Percentiles rank a stretch among this genome's conserved stretches.
Conservation (phyloP, 2,888 invertebrate species). For the Margaritifera margaritifera region DNA sequence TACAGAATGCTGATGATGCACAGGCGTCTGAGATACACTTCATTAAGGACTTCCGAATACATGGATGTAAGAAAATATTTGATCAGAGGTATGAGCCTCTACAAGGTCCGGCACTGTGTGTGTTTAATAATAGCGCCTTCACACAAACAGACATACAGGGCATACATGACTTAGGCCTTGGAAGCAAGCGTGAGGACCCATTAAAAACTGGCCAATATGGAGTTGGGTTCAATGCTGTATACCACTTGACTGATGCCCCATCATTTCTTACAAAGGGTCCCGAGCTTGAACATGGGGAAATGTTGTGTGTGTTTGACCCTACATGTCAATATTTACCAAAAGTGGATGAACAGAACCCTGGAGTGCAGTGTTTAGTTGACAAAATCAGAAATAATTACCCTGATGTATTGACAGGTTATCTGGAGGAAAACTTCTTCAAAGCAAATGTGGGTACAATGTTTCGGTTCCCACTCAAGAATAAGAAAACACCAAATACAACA, state of each 20-base stretch:
- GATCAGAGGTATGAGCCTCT: slow-evolving; percentile 45
- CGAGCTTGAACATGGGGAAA: too few species aligned
- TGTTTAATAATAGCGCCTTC: slow-evolving; percentile 54
- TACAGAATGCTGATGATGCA: slow-evolving; percentile 64
- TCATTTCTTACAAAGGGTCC: too few species aligned
- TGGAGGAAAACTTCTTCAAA: slow-evolving; percentile 23
- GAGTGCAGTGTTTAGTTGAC: slow-evolving; percentile 24
- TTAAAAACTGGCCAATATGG: too few species aligned
- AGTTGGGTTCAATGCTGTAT: too few species aligned
- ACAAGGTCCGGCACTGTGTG: slow-evolving; percentile 59
- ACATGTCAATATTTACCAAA: slow-evolving; percentile 57
- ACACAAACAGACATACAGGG: slow-evolving; percentile 49
- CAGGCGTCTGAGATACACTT: slow-evolving; percentile 59
- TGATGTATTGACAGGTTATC: slow-evolving; percentile 34
- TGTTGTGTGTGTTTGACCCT: too few species aligned
- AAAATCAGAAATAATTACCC: slow-evolving; percentile 24
- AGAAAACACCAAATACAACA: slow-evolving; percentile 47
- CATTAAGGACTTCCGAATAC: slow-evolving; percentile 49
- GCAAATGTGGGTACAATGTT: too few species aligned
- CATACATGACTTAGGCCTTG: slow-evolving; percentile 55
- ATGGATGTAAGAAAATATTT: slow-evolving; percentile 22
- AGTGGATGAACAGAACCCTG: slow-evolving; percentile 25
- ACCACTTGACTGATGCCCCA: too few species aligned
- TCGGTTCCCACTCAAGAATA: slow-evolving; percentile 44
- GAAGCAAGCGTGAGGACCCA: too few species aligned